phyloP scores from a whole-genome alignment of 64 coral and sea anemone genomes.

The Anthopleura sola region DNA sequence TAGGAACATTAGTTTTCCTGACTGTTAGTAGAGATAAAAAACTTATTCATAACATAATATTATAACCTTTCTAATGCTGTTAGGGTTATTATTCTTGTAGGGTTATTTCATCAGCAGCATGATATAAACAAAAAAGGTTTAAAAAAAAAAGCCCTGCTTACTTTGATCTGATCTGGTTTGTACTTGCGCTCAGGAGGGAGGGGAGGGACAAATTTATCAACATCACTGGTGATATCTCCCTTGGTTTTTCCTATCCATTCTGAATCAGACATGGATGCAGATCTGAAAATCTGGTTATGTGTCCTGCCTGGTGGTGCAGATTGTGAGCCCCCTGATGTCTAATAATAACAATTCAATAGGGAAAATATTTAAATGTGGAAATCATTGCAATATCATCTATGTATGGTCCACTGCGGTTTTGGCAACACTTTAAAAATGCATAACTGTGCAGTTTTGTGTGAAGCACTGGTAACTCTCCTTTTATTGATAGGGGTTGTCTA shows the following conservation, averaged over 20 bases:
- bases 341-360: background rate
- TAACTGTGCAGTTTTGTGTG: no score
- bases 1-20: background rate
- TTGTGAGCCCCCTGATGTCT: slow-evolving; percentile 9
- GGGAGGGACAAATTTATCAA: background rate
- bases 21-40: background rate
- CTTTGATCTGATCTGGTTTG: background rate
- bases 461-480: no score
- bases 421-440: background rate
- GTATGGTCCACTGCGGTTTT: no score
- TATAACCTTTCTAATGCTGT: no score
- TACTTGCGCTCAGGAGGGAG: background rate
- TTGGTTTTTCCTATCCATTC: slow-evolving; percentile 1
- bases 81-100: no score
- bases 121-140: no score
- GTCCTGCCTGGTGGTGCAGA: slow-evolving; percentile 47
- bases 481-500: no score
- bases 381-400: no score
- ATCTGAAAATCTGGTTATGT: background rate
- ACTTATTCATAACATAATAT: no score
- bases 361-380: no score
- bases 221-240: background rate
- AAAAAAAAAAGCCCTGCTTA: background rate
- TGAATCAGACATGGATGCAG: background rate
- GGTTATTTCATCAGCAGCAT: no score